Base-by-base conservation (phyloP, 92 coral and sea anemone genomes). In the Parazoanthus darwini region DNA sequence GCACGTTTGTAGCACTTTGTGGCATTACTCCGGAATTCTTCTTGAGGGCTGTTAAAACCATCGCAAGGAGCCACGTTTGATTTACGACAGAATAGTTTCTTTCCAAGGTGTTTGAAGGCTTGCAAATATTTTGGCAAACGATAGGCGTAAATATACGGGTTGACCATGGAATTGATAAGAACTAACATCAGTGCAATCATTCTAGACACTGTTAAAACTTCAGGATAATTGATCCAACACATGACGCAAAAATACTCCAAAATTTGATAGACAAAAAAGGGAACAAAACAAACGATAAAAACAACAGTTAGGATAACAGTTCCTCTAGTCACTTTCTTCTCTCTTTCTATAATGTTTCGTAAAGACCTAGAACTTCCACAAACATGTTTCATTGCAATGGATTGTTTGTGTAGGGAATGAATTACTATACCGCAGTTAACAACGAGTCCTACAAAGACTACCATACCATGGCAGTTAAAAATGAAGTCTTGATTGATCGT, bases 141-240 rank as follows among this genome's bases (percentile, higher is more conserved):
- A 80, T 85, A 88, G 15, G 93, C 93, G 38, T 91, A 87, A 15
- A 91, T 86, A 43, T 87, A 84, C 6, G 93, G 93, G 71, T 91
- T 91, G 7, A 89, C 39, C 72, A 87, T 82, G 14, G 93, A 91
- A 83, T 91, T 93, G 54, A 93, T 44, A 44, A 88, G 91, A 73
- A 91, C 85, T 18, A 93, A 35, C 20, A 37, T 2, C 5, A 37
- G 15, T 33, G 78, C 78, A 37, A 33, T 0, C 10, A 29, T 29
- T 29, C 29, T 29, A 29, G 8, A 74, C 14, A 29, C 38, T 74
- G 6, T 3, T 9, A 74, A 6, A 18, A 5, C 7, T 7, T 37
- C 43, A 20, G 5, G 7, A 11, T 16, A 8, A 46, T 74, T 26
- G 18, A 35, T 29, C 78, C 42, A 74, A 74, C 38, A 74, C 0